Evolutionary conservation across 2,888 invertebrate genomes (phyloP), one percentile per base, ranked within the genome.

Genomic region (Ypsolopha scabrella): DNA sequence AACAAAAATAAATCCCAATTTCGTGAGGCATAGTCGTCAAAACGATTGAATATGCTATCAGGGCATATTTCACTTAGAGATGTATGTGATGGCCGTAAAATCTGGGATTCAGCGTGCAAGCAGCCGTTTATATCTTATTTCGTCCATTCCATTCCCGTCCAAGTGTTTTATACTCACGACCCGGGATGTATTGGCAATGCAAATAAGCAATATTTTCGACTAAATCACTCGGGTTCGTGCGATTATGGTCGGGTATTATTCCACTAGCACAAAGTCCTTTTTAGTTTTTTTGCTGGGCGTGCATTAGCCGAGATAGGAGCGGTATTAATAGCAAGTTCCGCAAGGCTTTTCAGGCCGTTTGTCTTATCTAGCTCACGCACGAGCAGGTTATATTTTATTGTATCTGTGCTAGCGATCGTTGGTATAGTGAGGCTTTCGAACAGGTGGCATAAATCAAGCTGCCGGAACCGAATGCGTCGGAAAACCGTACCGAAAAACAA

Each of bases 121-220:
- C 62, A 68, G 60, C 70, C 70, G 70, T 75, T 73, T 71, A 76
- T 73, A 75, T 76, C 71, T 73, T 77, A 74, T 75, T 74, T 73
- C 72, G 70, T 70, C 73, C 72, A 70, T 74, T 74, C 66, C 62
- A 65, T 72, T 76, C 75, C 73, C 67, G 72, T 71, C 68, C 68
- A 60, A 68, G 64, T 71, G 71, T 72, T 76, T 76, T 74, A 73
- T 67, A 67, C 60, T 60, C 61, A 61, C 65, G 65, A 24, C 62
- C 61, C 63, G 60, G 70, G 68, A 78, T 71, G 70, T 76, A 73
- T 78, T 67, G 73, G 64, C 63, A 65, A 74, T 79, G 75, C 78
- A 78, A 81, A 80, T 80, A 75, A 74, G 75, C 71, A 62, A 67
- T 72, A 73, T 78, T 72, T 70, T 71, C 67, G 58, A 67, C 65